These are phyloP conservation scores for Agrypnia vestita DNA, from an alignment of 1,140 invertebrate species.

Conservation along the genomic window DNA sequence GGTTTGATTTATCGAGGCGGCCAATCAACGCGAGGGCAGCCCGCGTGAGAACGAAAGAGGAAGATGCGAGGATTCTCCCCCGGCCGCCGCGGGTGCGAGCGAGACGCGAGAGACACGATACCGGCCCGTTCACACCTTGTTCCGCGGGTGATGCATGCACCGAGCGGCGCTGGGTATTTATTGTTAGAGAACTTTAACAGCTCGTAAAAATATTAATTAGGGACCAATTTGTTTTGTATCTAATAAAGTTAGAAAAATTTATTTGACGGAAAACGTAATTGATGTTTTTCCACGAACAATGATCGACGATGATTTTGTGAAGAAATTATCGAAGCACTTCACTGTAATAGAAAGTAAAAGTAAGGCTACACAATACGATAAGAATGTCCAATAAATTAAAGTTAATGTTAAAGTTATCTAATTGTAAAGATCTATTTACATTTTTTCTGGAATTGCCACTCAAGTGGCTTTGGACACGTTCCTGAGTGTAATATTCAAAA, in stretches of 20 bases:
- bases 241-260: background rate
- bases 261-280: conserved; percentile 21
- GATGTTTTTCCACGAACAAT: background rate
- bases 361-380: too few species aligned
- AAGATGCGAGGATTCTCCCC: conserved; percentile 12
- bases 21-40: conserved; percentile 58
- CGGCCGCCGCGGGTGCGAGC: conserved; percentile 7
- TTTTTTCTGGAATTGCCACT: too few species aligned
- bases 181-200: conserved; percentile 42
- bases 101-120: conserved; percentile 26
- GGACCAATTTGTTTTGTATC: conserved; percentile 32
- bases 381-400: too few species aligned
- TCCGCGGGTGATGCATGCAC: conserved; percentile 45
- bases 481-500: too few species aligned
- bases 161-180: conserved; percentile 23
- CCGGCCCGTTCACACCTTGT: conserved; percentile 56
- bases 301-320: background rate
- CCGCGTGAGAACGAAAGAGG: conserved; percentile 34
- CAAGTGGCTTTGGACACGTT: too few species aligned
- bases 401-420: too few species aligned
- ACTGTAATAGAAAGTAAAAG: too few species aligned
- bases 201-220: conserved; percentile 47
- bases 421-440: too few species aligned
- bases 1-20: conserved; percentile 61
- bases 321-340: too few species aligned